Conservation (phyloP, 2,797 vertebrate species). For the Takifugu ocellatus region DNA sequence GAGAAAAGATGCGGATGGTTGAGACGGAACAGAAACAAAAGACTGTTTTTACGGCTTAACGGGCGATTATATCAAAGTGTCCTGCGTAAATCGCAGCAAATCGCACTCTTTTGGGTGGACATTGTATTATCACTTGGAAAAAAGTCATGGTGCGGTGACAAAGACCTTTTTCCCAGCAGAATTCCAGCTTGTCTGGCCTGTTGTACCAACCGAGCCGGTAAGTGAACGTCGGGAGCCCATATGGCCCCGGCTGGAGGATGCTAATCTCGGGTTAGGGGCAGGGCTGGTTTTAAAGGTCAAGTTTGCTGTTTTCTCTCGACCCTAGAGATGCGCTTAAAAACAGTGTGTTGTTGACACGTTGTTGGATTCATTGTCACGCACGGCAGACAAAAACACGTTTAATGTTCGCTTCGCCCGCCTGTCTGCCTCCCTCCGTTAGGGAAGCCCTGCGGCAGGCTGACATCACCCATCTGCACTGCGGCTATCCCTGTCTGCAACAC, state of each 20-base stretch:
- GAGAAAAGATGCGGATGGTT: slow-evolving; percentile 3
- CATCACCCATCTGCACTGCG: slow-evolving; percentile 28
- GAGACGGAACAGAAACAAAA: neutral
- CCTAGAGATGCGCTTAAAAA: too few species aligned
- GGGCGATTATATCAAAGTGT: too few species aligned
- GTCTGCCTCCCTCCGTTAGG: neutral
- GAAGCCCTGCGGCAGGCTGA: slow-evolving; percentile 7
- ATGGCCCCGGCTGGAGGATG: neutral
- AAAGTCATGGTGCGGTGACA: neutral
- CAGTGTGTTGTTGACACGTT: too few species aligned
- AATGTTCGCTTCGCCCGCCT: too few species aligned
- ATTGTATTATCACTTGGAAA: too few species aligned
- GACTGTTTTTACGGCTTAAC: neutral
- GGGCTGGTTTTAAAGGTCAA: too few species aligned
- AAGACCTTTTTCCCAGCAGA: neutral
- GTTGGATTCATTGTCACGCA: too few species aligned
- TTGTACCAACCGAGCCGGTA: neutral
- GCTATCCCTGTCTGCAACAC: neutral
- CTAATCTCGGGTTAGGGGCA: neutral
- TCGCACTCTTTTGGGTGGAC: neutral
- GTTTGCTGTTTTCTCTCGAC: too few species aligned
- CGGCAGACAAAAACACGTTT: too few species aligned
- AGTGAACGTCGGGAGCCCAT: neutral
- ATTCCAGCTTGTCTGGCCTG: neutral
- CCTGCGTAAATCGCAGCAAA: too few species aligned